These are phyloP conservation scores for Fulica atra DNA, from an alignment of 2,113 vertebrate genomes.

Conservation along the genomic window DNA sequence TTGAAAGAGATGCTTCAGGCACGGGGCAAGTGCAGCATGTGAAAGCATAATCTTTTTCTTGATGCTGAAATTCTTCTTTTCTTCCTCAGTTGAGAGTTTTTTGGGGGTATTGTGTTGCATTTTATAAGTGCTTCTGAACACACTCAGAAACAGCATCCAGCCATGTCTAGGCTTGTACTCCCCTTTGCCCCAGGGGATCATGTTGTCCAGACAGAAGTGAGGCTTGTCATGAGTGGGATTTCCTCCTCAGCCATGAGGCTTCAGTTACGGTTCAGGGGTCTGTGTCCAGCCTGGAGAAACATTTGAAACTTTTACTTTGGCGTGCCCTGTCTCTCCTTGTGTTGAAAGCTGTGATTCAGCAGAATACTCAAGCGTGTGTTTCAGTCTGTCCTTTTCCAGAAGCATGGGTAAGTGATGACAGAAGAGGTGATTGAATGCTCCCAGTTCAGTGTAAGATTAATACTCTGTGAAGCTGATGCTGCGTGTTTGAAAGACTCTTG, in stretches of 20 bases:
- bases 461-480: background rate
- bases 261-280: background rate
- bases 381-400: background rate
- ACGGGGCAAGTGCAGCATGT: background rate
- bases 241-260: background rate
- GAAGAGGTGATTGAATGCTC: background rate
- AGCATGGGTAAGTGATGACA: background rate
- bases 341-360: background rate
- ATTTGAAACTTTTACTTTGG: background rate
- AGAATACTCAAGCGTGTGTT: background rate
- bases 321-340: background rate
- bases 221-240: background rate
- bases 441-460: background rate
- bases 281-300: background rate
- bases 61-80: background rate
- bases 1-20: background rate
- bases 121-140: background rate
- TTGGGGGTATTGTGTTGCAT: background rate
- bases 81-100: background rate
- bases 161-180: background rate
- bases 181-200: background rate
- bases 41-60: background rate
- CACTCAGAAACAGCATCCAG: background rate
- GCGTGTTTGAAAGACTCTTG: background rate
- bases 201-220: background rate